Evolutionary conservation across 1,140 invertebrate genomes (phyloP).

Genomic region (Temnothorax nylanderi): DNA sequence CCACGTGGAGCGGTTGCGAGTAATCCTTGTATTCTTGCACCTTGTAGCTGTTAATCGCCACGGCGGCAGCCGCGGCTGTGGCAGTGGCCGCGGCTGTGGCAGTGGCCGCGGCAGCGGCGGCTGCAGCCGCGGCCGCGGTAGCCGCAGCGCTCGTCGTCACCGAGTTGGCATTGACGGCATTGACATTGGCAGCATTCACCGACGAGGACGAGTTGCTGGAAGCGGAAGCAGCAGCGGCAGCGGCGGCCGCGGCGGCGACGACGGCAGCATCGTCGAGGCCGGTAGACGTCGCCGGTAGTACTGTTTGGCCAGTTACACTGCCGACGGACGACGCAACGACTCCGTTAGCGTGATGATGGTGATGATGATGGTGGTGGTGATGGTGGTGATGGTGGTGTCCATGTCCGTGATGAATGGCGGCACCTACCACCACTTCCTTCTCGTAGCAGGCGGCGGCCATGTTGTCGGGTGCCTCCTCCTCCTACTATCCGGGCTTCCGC

Average conservation of each 20-base stretch:
- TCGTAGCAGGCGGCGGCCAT: conserved; percentile 80
- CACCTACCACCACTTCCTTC: conserved; percentile 76
- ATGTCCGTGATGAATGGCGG: conserved; percentile 69
- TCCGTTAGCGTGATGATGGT: conserved; percentile 64
- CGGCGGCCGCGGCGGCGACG: conserved; percentile 28
- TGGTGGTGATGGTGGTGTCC: conserved; percentile 67
- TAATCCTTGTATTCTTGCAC: conserved; percentile 87
- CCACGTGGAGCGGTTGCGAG: conserved; percentile 92
- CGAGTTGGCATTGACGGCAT: conserved; percentile 32
- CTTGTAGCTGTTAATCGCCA: conserved; percentile 67
- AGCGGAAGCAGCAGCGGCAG: conserved; percentile 36
- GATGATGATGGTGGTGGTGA: conserved; percentile 71
- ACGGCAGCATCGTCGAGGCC: conserved; percentile 53
- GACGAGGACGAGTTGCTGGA: conserved; percentile 34
- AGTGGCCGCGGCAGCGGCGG: conserved; percentile 50
- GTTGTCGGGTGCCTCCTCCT: conserved; percentile 69
- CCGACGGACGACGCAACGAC: conserved; percentile 45
- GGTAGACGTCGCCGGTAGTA: conserved; percentile 65
- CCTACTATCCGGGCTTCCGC: conserved; percentile 67
- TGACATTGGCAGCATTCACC: not conserved
- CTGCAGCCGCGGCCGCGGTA: conserved; percentile 62
- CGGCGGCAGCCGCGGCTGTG: conserved; percentile 61
- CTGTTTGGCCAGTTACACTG: conserved; percentile 58
- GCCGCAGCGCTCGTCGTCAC: conserved; percentile 30
- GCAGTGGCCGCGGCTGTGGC: conserved; percentile 57